These are phyloP conservation scores for Drosophila pseudotalamancana DNA, from an alignment of 2,888 invertebrate genomes.

Conservation along the genomic window DNA sequence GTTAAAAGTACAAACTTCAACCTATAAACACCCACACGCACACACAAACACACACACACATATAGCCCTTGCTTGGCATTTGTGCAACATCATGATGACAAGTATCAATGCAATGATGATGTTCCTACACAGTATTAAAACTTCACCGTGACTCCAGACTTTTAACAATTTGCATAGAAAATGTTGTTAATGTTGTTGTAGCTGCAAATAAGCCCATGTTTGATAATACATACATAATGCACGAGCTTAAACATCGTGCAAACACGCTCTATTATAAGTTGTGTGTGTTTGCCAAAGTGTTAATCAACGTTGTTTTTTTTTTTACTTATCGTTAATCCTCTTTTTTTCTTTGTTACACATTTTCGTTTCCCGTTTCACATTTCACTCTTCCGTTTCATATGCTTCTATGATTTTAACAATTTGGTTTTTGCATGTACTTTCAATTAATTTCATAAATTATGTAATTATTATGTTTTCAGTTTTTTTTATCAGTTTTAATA, in stretches of 20 bases:
- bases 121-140: slow-evolving; percentile 9
- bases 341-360: no score
- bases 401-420: no score
- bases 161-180: slow-evolving; percentile 39
- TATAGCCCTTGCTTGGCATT: slow-evolving; percentile 24
- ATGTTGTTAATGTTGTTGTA: slow-evolving; percentile 8
- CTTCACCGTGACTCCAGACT: slow-evolving; percentile 22
- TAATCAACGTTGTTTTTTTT: no score
- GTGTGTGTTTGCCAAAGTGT: neutral
- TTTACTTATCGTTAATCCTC: no score
- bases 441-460: no score
- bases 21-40: neutral
- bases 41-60: neutral
- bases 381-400: no score
- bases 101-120: slow-evolving; percentile 32
- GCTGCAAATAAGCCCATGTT: neutral
- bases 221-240: neutral
- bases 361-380: no score
- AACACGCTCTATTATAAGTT: neutral
- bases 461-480: no score
- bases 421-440: no score
- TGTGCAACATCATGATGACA: slow-evolving; percentile 45
- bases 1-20: slow-evolving; percentile 9
- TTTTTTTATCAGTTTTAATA: no score
- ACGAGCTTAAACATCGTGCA: neutral